Evolutionary conservation across 2,888 invertebrate species (phyloP), one percentile per base, ranked within the genome.

Genomic region (Plagodis pulveraria): DNA sequence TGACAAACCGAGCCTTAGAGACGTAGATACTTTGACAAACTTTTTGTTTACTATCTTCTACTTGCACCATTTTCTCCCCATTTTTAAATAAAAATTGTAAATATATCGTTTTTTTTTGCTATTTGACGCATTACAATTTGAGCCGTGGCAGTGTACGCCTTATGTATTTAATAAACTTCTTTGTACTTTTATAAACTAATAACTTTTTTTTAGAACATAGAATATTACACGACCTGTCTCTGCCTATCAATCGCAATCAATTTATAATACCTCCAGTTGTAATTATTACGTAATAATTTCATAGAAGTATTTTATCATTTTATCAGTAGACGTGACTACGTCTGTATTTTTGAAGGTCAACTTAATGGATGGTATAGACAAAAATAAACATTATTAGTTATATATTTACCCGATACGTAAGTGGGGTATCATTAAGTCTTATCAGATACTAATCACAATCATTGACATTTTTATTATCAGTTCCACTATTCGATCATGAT

Each of bases 271-370:
- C 44, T 55, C 47, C 41, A 45, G 32, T 45, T 53, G 52, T 45
- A 56, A 62, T 58, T 67, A 61, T 56, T 57, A 57, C n/a, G 46
- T 56, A 64, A 61, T 41, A 62, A 62, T 62, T 58, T 32, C 47
- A 48, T 12, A 43, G 48, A 62, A 62, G 54, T 50, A 57, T 61
- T 11, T 50, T 8, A n/a, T 33, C 6, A 7, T 34, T 46, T 34
- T 43, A 38, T 43, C 11, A n/a, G 42, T 43, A n/a, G n/a, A 12
- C 7, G 12, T 43, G 12, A 22, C 12, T 12, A 11, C 12, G 12
- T 4, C 6, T n/a, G n/a, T n/a, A 43, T 43, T 2, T 42, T 43
- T 43, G 12, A 38, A 38, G 38, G 38, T 38, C 38, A 38, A 8
- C 6, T 1, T 38, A 4, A 38, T 38, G 9, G 0, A 22, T 22